Conservation (phyloP, 1,140 invertebrate genomes). For the Drosophila tani region DNA sequence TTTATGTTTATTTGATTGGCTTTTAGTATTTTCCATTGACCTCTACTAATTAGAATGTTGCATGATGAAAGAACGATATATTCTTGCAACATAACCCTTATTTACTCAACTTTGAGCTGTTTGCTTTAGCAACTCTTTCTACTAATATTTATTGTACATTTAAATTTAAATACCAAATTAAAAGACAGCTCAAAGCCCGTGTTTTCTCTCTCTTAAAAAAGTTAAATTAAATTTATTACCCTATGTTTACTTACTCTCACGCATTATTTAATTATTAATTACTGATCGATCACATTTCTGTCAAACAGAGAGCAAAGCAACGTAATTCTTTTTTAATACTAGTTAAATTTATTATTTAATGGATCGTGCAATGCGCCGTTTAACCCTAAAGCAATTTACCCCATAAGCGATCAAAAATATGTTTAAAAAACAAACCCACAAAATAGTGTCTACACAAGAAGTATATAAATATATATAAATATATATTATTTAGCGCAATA, state of each 20-base stretch:
- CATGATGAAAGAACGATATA: constrained; percentile 3
- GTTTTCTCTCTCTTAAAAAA: constrained; percentile 54
- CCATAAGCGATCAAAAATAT: constrained; percentile 57
- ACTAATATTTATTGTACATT: constrained; percentile 82
- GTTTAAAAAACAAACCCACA: constrained; percentile 58
- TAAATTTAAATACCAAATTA: constrained; percentile 66
- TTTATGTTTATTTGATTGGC: constrained; percentile 65
- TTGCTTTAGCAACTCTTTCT: constrained; percentile 30
- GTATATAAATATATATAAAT: constrained; percentile 51
- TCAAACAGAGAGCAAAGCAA: constrained; percentile 71
- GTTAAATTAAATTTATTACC: constrained; percentile 57
- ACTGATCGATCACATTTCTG: constrained; percentile 61
- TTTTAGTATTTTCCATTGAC: constrained; percentile 25
- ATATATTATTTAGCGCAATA: constrained; percentile 78
- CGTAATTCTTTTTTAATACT: constrained; percentile 37
- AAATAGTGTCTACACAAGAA: constrained; percentile 52
- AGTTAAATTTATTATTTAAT: constrained; percentile 75
- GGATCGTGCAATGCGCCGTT: constrained; percentile 61
- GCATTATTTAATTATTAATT: constrained; percentile 51
- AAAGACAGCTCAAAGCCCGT: constrained; percentile 63
- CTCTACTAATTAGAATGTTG: constrained; percentile 35
- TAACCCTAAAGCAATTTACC: constrained; percentile 43
- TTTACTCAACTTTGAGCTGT: constrained; percentile 67
- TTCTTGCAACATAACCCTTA: constrained; percentile 20
- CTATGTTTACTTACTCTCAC: constrained; percentile 20